These are phyloP conservation scores for Sander vitreus DNA, from an alignment of 2,113 vertebrate genomes.

Conservation along the genomic window DNA sequence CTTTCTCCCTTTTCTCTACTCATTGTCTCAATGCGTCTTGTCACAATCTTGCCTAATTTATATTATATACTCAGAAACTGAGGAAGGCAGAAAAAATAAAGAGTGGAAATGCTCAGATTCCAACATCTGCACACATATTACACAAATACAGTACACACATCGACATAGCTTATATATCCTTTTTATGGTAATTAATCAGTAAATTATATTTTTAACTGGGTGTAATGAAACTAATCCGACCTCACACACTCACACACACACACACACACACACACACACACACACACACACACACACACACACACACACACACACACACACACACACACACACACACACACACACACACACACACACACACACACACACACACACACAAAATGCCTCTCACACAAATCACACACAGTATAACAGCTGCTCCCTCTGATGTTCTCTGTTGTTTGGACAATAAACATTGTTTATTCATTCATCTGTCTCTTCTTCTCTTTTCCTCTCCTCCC, in stretches of 20 bases:
- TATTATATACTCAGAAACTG: constrained; percentile 9
- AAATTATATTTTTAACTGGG: constrained; percentile 22
- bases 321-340: not conserved
- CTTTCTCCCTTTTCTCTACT: not conserved
- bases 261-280: not conserved
- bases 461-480: constrained; percentile 56
- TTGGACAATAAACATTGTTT: constrained; percentile 60
- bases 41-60: not conserved
- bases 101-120: not conserved
- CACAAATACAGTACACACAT: not conserved
- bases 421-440: constrained; percentile 36
- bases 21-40: not conserved
- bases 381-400: not conserved
- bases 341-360: not conserved
- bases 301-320: not conserved
- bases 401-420: constrained; percentile 17
- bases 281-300: not conserved
- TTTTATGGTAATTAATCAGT: constrained; percentile 6
- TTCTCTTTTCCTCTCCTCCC: constrained; percentile 52
- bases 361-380: not conserved
- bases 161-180: not conserved
- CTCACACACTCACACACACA: constrained; percentile 5
- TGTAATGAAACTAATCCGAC: constrained; percentile 29
- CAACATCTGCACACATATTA: not conserved
- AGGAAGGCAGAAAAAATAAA: constrained; percentile 1